Conservation (phyloP, 2,888 invertebrate species). For the Melanchra persicariae region DNA sequence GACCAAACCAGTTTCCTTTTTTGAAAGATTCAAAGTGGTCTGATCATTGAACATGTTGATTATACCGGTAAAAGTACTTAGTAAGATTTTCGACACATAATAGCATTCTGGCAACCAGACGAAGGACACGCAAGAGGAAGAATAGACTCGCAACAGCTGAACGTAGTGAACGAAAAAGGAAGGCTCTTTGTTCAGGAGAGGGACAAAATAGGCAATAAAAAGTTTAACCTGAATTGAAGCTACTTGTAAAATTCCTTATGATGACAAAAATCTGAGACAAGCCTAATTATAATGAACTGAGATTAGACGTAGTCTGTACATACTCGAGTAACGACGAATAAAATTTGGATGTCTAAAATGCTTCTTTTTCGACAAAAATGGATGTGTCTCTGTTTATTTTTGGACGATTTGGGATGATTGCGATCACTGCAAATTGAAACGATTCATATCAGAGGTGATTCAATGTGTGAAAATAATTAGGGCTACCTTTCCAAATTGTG, state of each 20-base stretch:
- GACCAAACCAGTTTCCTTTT: too few species aligned
- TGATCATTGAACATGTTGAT: too few species aligned
- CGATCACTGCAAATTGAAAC: constrained; percentile 60
- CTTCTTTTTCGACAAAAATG: constrained; percentile 67
- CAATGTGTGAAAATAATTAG: constrained; percentile 52
- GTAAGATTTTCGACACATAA: too few species aligned
- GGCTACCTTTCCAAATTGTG: not conserved
- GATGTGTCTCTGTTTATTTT: constrained; percentile 68
- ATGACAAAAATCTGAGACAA: not conserved
- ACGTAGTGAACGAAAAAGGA: not conserved
- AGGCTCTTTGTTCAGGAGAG: not conserved
- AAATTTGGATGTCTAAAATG: constrained; percentile 56
- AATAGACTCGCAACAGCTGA: not conserved
- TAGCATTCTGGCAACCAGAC: not conserved
- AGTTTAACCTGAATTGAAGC: too few species aligned
- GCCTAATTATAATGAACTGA: not conserved
- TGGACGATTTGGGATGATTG: constrained; percentile 59
- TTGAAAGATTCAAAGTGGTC: too few species aligned
- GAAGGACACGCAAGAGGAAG: too few species aligned
- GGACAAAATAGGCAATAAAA: not conserved
- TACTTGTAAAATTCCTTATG: too few species aligned
- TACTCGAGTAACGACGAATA: constrained; percentile 18
- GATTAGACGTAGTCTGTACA: constrained; percentile 42
- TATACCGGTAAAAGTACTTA: too few species aligned
- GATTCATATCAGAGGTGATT: constrained; percentile 46